Evolutionary conservation across 2,888 invertebrate species (phyloP), one percentile per base, ranked within the genome.

Genomic region (Sturmia bella): DNA sequence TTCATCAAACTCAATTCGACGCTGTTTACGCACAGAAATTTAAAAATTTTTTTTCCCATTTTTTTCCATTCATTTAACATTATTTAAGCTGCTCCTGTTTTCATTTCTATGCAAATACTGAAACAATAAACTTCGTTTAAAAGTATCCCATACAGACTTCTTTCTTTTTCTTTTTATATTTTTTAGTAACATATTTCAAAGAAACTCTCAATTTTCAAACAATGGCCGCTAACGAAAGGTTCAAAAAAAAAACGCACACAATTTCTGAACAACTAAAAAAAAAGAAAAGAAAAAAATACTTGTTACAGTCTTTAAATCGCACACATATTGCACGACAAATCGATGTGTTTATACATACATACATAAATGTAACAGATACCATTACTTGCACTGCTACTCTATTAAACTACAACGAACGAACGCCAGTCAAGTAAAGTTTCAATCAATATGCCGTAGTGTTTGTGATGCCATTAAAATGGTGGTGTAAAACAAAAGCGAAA

Each of bases 381-480:
- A 41, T 56, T 74, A 57, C 66, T 75, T 39, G 50, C 19, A 19
- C 57, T 27, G 66, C 37, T 48, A 66, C 24, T 74, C 39, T 57
- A 57, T 66, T 75, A 57, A 75, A 66, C 48, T 74, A 56, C 56
- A 48, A 61, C 9, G 27, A 39, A 72, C 41, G 19, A 52, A 72
- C 11, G 27, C 9, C 50, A 50, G 27, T 59, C 41, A 27, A 50
- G 27, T 72, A 50, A 61, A 72, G 50, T 72, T 72, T 27, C 24
- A 50, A n/a, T 52, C 50, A 61, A 32, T 32, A 32, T 32, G 32
- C 7, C 32, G 32, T 1, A n/a, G 21, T 21, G 9, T 39, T 50
- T 50, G 21, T 12, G 19, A 27, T 13, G 19, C 13, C n/a, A 63
- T 3, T 15, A 39, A 17, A 48, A 27, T 52, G 41, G 12, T 41